Percentiles rank a stretch among this genome's conserved stretches.
phyloP scores from a whole-genome alignment of 2,888 invertebrate genomes.

The Pardosa pseudoannulata region DNA sequence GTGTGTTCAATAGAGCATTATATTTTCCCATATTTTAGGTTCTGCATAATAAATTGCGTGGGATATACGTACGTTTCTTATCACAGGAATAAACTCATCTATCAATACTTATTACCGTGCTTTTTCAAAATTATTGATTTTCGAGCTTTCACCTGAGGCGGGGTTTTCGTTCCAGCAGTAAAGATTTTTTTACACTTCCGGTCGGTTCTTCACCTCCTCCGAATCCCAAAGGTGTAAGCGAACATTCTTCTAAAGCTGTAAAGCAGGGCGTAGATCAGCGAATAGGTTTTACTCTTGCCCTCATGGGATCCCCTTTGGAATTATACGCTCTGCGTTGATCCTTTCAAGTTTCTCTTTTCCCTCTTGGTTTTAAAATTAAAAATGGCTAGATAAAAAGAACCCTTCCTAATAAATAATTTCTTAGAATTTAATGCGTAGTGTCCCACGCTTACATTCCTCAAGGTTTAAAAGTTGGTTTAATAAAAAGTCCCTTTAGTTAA shows the following conservation, averaged over 20 bases:
- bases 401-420: no score
- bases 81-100: background rate
- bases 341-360: no score
- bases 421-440: no score
- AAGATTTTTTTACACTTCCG: background rate
- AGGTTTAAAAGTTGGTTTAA: no score
- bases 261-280: background rate
- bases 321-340: background rate
- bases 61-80: background rate
- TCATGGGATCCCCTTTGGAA: background rate
- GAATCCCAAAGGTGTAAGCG: background rate
- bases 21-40: background rate
- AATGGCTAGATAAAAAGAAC: no score
- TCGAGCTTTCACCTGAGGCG: background rate
- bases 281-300: background rate
- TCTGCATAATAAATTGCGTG: background rate
- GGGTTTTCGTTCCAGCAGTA: background rate
- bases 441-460: no score
- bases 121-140: slow-evolving; percentile 1
- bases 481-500: no score
- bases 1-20: background rate
- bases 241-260: slow-evolving; percentile 1
- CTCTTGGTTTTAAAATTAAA: no score
- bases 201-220: background rate
- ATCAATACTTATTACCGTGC: background rate